phyloP scores from a whole-genome alignment of 2,888 invertebrate genomes.

The Trilocha varians region DNA sequence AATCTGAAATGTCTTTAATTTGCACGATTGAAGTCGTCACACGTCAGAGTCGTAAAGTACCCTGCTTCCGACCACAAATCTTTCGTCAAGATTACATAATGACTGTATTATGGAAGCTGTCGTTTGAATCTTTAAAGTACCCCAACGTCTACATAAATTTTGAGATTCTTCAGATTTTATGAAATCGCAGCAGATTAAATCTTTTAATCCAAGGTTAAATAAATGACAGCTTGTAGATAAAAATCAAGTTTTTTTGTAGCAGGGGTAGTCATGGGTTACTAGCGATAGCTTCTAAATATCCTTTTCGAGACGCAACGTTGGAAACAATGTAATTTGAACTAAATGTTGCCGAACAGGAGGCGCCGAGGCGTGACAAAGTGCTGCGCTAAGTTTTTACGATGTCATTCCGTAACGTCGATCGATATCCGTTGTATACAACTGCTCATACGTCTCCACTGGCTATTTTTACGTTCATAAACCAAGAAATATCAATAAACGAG shows the following conservation, averaged over 20 bases:
- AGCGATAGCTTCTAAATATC: background rate
- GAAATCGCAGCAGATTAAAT: no score
- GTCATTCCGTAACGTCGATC: background rate
- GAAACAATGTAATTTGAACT: background rate
- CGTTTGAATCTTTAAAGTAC: background rate
- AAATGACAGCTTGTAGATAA: no score
- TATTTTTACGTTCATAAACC: background rate
- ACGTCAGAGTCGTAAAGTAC: background rate
- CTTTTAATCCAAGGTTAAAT: no score
- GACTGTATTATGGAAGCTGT: background rate
- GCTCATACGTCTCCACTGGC: background rate
- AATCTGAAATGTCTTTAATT: background rate
- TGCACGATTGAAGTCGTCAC: background rate
- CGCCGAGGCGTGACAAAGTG: background rate
- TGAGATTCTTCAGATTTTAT: background rate
- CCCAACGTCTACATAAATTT: background rate
- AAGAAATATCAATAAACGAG: background rate
- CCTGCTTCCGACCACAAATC: background rate
- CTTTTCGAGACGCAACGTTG: background rate
- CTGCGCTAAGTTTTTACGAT: constrained; percentile 3
- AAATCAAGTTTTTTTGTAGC: no score
- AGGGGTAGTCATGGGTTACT: no score
- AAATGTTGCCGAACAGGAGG: background rate
- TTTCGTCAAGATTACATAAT: background rate
- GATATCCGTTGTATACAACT: background rate